Conservation (phyloP, 2,888 invertebrate species). For the Agrotis ipsilon region DNA sequence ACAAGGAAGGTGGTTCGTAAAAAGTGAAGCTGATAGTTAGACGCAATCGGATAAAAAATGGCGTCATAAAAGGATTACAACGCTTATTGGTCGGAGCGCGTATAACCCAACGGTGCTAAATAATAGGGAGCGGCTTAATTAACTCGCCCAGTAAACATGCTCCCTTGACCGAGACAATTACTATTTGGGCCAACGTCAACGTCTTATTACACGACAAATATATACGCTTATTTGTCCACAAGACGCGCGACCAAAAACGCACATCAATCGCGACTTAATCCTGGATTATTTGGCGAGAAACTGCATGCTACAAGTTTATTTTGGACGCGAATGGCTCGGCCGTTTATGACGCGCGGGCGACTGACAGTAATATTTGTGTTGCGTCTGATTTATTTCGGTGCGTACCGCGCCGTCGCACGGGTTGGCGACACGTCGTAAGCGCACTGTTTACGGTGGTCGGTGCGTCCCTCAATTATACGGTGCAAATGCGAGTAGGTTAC, state of each 20-base stretch:
- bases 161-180: slow-evolving; percentile 74
- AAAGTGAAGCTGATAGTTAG: slow-evolving; percentile 31
- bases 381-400: slow-evolving; percentile 84
- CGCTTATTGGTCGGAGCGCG: slow-evolving; percentile 51
- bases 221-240: slow-evolving; percentile 80
- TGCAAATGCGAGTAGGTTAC: slow-evolving; percentile 64
- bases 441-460: slow-evolving; percentile 73
- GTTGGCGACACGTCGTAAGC: slow-evolving; percentile 76
- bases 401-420: slow-evolving; percentile 66
- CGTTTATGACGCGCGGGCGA: slow-evolving; percentile 82
- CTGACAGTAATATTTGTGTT: slow-evolving; percentile 85
- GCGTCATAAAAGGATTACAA: slow-evolving; percentile 57
- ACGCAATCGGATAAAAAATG: slow-evolving; percentile 51
- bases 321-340: slow-evolving; percentile 65
- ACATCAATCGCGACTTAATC: slow-evolving; percentile 85
- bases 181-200: slow-evolving; percentile 73
- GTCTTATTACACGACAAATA: slow-evolving; percentile 71
- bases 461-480: slow-evolving; percentile 76
- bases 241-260: slow-evolving; percentile 78
- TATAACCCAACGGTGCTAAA: slow-evolving; percentile 61
- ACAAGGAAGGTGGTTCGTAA: slow-evolving; percentile 17
- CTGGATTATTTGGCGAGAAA: slow-evolving; percentile 82
- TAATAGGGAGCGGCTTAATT: slow-evolving; percentile 73
- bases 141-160: slow-evolving; percentile 76
- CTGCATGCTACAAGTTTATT: slow-evolving; percentile 79